phyloP scores from a whole-genome alignment of 2,113 vertebrate species.

The Serilophus lunatus region DNA sequence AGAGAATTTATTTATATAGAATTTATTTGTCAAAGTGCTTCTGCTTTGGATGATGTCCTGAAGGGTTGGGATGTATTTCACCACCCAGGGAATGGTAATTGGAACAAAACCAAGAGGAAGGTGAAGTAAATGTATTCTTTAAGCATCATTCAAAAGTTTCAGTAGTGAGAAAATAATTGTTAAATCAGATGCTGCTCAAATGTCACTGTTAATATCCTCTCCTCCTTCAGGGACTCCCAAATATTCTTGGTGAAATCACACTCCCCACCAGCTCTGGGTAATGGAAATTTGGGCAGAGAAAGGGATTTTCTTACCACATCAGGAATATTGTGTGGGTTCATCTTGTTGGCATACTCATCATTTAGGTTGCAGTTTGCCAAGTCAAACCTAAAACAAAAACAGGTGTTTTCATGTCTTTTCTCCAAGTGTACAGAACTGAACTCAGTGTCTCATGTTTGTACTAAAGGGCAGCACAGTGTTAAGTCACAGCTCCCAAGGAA shows the following conservation, averaged over 20 bases:
- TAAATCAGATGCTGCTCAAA: neutral
- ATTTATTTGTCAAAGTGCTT: neutral
- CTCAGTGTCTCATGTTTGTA: fast-evolving
- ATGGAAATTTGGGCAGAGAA: neutral
- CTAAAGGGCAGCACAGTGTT: neutral
- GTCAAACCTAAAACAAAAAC: slow-evolving; percentile 80
- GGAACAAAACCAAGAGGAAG: neutral
- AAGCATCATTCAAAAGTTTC: neutral
- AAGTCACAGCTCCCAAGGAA: neutral
- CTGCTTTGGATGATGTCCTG: neutral
- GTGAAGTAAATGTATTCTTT: neutral
- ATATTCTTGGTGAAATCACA: neutral
- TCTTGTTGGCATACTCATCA: slow-evolving; percentile 93
- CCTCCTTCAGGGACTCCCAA: neutral
- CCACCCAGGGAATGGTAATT: neutral
- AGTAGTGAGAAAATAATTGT: neutral
- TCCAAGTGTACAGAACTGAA: neutral
- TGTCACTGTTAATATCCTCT: neutral
- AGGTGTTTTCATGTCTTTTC: neutral
- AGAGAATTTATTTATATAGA: no score
- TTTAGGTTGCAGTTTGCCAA: slow-evolving; percentile 96
- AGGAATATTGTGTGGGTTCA: slow-evolving; percentile 88
- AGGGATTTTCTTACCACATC: slow-evolving; percentile 86
- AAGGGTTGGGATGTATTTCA: neutral
- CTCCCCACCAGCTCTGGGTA: neutral